Evolutionary conservation across 1,140 invertebrate genomes (phyloP).

Genomic region (Druon quercuslanigerum): DNA sequence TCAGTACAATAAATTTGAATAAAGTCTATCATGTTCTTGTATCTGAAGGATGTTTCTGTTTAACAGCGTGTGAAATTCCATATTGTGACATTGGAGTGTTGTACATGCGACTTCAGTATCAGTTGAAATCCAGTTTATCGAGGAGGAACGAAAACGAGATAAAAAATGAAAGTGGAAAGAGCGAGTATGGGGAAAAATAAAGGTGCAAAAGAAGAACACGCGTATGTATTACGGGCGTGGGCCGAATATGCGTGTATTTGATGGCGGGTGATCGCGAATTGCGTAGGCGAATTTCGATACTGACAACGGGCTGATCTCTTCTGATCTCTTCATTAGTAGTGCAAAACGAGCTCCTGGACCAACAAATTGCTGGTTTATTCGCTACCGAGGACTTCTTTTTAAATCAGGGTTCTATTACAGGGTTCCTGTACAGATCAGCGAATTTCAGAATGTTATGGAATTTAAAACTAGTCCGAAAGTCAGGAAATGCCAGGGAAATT

Average conservation of each 20-base stretch:
- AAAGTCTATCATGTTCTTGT: not conserved
- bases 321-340: slow-evolving; percentile 49
- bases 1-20: slow-evolving; percentile 19
- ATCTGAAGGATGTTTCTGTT: no score
- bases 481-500: no score
- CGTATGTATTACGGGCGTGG: not conserved
- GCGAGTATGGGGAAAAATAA: slow-evolving; percentile 8
- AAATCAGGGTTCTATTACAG: no score
- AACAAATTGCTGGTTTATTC: slow-evolving; percentile 39
- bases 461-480: no score
- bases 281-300: slow-evolving; percentile 47
- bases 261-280: slow-evolving; percentile 44
- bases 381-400: not conserved
- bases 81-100: slow-evolving; percentile 45
- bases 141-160: slow-evolving; percentile 37
- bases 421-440: no score
- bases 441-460: no score
- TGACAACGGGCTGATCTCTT: slow-evolving; percentile 47
- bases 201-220: not conserved
- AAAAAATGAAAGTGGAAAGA: slow-evolving; percentile 39
- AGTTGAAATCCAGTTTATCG: slow-evolving; percentile 22
- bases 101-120: slow-evolving; percentile 1
- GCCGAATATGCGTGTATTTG: slow-evolving; percentile 41
- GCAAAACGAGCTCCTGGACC: slow-evolving; percentile 36
- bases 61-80: slow-evolving; percentile 29